Conservation (phyloP, 2,797 vertebrate species). For the Lagocephalus sceleratus region DNA sequence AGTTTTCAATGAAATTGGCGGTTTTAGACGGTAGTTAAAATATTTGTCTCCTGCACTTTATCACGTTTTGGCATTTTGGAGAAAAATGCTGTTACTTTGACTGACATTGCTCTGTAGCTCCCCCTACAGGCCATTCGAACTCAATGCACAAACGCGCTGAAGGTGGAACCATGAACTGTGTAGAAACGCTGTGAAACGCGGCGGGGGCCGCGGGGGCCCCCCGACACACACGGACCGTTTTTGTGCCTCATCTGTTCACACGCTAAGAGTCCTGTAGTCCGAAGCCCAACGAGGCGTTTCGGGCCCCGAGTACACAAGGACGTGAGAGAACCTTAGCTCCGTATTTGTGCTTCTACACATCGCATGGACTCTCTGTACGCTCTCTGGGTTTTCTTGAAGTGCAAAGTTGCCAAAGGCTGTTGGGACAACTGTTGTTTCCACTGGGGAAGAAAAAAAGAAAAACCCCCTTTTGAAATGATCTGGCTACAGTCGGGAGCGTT, state of each 20-base stretch:
- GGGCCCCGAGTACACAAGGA: conserved; percentile 12
- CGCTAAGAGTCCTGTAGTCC: conserved; percentile 20
- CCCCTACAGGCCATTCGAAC: conserved; percentile 39
- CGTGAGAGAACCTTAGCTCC: conserved; percentile 16
- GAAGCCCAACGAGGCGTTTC: conserved; percentile 22
- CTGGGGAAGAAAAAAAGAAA: conserved; percentile 23
- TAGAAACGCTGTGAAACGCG: conserved; percentile 15
- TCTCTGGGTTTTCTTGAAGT: conserved; percentile 64
- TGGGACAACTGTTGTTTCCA: conserved; percentile 27
- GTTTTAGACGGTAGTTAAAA: conserved; percentile 53
- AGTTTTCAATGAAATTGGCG: conserved; percentile 67
- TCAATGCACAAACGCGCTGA: conserved; percentile 38
- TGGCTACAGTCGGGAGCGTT: conserved; percentile 36
- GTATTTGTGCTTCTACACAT: conserved; percentile 17
- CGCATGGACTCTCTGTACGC: conserved; percentile 20
- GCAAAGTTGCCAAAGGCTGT: conserved; percentile 71
- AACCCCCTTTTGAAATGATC: conserved; percentile 41
- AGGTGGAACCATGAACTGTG: conserved; percentile 34
- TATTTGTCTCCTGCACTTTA: conserved; percentile 71
- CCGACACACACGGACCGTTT: conserved; percentile 16
- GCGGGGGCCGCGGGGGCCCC: conserved; percentile 15
- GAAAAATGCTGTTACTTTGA: conserved; percentile 57
- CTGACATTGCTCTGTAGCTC: conserved; percentile 41
- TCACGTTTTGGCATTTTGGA: conserved; percentile 58
- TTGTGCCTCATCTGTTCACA: conserved; percentile 10